These are phyloP conservation scores for Ridgeia piscesae DNA, from an alignment of 1,140 invertebrate genomes.

Conservation along the genomic window DNA sequence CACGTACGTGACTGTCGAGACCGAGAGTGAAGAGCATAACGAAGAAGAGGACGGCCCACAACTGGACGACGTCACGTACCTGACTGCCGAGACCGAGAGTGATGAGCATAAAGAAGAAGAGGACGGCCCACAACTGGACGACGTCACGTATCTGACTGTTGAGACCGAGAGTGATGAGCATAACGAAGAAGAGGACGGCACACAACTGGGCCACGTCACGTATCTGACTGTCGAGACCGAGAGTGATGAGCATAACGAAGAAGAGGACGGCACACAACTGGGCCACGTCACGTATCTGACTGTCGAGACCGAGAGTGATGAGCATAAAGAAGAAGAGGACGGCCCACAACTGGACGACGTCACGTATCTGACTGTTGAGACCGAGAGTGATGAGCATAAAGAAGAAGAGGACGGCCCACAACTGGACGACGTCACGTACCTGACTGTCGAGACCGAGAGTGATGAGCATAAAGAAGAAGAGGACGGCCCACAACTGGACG, in stretches of 20 bases:
- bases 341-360: slow-evolving; percentile 91
- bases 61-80: slow-evolving; percentile 32
- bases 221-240: slow-evolving; percentile 72
- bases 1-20: slow-evolving; percentile 64
- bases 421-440: slow-evolving; percentile 32
- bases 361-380: slow-evolving; percentile 64
- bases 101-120: slow-evolving; percentile 97
- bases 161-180: slow-evolving; percentile 88
- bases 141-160: slow-evolving; percentile 60
- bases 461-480: slow-evolving; percentile 97
- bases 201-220: slow-evolving; percentile 79
- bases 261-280: slow-evolving; percentile 93
- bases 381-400: slow-evolving; percentile 92
- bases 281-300: slow-evolving; percentile 63
- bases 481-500: slow-evolving; percentile 89
- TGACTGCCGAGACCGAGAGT: slow-evolving; percentile 77
- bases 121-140: slow-evolving; percentile 89
- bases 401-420: slow-evolving; percentile 96
- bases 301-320: slow-evolving; percentile 83
- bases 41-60: slow-evolving; percentile 96
- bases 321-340: slow-evolving; percentile 97
- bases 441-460: slow-evolving; percentile 77
- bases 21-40: slow-evolving; percentile 92
- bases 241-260: slow-evolving; percentile 92
- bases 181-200: slow-evolving; percentile 95